Evolutionary conservation across 1,140 invertebrate genomes (phyloP), one percentile per base, ranked within the genome.

Genomic region (Ridgeia piscesae): DNA sequence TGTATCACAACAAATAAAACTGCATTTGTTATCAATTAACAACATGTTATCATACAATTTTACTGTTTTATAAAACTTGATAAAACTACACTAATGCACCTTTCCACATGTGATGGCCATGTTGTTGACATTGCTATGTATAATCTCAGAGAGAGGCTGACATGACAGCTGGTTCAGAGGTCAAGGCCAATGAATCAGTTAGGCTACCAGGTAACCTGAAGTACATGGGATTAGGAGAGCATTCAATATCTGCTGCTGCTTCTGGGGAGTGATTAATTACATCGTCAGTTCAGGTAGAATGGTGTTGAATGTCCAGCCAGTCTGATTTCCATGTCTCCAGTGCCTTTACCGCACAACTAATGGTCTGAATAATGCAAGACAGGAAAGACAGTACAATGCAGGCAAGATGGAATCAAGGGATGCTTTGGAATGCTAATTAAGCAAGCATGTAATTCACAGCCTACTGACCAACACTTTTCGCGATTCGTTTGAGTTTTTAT

Each of bases 361-460:
- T 77, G 58, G 58, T 77, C 58, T 77, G 58, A 77, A 77, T 77
- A 77, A 77, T 77, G 58, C 58, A 77, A 21, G 11, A 21, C 58
- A 1, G 58, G 58, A 77, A 77, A 77, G 58, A 77, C 58, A 77
- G 58, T 77, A 77, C 58, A 77, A 31, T 77, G 27, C 17, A 21
- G 58, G 58, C 58, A 77, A 77, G 58, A 31, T 77, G 58, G 58
- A 77, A 77, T 77, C 58, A 27, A 77, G 58, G 58, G 58, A 77
- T 77, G 58, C 58, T 77, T 77, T 77, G 58, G 58, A 77, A 77
- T 77, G 58, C 58, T 77, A 77, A 77, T 77, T 77, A 77, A 77
- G 58, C 58, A 77, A 77, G 58, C 58, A 77, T 77, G 58, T 77
- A 77, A 77, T 77, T 77, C 27, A 77, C 58, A 77, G 58, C 17